These are phyloP conservation scores for Ochropleura plecta DNA, from an alignment of 2,888 invertebrate genomes.

Conservation along the genomic window DNA sequence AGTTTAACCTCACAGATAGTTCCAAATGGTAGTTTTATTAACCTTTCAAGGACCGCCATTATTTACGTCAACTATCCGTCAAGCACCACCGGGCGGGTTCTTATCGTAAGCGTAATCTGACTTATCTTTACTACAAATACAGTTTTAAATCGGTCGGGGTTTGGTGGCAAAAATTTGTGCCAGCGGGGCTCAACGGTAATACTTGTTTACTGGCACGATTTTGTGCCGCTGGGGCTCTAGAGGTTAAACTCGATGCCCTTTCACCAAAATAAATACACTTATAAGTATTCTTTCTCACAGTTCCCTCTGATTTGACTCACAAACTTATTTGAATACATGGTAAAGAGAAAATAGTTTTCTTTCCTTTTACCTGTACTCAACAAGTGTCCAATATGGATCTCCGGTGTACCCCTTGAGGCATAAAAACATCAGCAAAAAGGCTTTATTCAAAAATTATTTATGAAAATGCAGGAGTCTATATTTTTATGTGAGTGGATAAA, in stretches of 20 bases:
- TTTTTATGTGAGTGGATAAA: background rate
- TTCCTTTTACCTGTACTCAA: constrained; percentile 29
- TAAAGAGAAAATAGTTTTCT: constrained; percentile 7
- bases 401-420: constrained; percentile 6
- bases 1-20: background rate
- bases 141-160: no score
- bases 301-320: background rate
- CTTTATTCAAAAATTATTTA: constrained; percentile 41
- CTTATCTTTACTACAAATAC: no score
- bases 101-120: no score
- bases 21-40: background rate
- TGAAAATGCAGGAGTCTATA: background rate
- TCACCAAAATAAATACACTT: background rate
- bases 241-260: no score
- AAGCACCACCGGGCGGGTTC: no score
- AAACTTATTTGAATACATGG: constrained; percentile 7
- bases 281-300: background rate
- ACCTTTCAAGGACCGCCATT: background rate
- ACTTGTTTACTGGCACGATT: no score
- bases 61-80: no score
- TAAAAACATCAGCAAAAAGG: constrained; percentile 28
- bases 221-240: no score
- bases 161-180: no score
- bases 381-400: constrained; percentile 40
- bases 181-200: no score